These are phyloP conservation scores for Odiellus spinosus DNA, from an alignment of 2,888 invertebrate species.

Conservation along the genomic window DNA sequence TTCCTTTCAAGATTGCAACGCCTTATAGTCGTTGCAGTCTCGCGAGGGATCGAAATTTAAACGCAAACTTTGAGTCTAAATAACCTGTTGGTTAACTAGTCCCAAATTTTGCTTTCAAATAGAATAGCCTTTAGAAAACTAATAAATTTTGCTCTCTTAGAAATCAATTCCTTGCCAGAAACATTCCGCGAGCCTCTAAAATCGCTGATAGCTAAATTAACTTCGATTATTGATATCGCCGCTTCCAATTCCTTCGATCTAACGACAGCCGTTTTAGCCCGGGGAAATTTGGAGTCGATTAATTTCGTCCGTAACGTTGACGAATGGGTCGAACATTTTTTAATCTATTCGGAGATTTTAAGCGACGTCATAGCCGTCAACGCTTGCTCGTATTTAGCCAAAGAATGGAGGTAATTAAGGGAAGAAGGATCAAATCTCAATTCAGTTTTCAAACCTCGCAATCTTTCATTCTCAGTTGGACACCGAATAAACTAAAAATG, in stretches of 20 bases:
- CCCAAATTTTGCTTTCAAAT: no score
- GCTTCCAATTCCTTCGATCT: slow-evolving; percentile 6
- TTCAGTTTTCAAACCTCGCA: no score
- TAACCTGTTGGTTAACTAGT: no score
- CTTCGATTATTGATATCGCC: slow-evolving; percentile 1
- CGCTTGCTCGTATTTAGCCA: slow-evolving; percentile 26
- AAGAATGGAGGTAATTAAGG: slow-evolving; percentile 11
- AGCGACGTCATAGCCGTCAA: slow-evolving; percentile 28
- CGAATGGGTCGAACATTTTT: slow-evolving; percentile 22
- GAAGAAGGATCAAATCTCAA: no score
- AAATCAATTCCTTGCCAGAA: neutral
- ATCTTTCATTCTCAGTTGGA: slow-evolving; percentile 1
- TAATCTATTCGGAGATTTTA: slow-evolving; percentile 24
- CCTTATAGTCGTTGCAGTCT: no score
- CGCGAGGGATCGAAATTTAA: no score
- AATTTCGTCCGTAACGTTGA: slow-evolving; percentile 21
- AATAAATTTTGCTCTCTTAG: no score
- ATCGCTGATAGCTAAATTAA: neutral
- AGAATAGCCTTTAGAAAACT: no score
- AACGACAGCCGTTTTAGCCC: slow-evolving; percentile 5
- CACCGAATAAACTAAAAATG: slow-evolving; percentile 1
- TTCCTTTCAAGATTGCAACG: no score
- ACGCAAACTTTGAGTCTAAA: no score
- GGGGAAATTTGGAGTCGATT: slow-evolving; percentile 5
- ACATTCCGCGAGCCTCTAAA: neutral